These are phyloP conservation scores for Therioaphis trifolii DNA, from an alignment of 2,888 invertebrate species.

Conservation along the genomic window DNA sequence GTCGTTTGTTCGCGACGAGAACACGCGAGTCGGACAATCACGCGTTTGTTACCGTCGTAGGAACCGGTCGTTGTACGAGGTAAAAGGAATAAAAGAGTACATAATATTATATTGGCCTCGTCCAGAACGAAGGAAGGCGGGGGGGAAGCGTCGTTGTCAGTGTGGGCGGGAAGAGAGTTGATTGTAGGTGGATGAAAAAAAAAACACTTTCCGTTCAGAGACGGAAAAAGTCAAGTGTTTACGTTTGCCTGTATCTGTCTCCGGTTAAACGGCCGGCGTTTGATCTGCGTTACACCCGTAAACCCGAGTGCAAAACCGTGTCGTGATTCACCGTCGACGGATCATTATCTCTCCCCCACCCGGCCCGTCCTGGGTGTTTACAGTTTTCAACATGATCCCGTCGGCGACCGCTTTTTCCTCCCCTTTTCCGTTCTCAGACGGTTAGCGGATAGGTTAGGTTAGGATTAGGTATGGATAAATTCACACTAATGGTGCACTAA, in stretches of 20 bases:
- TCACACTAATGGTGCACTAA: too few species aligned
- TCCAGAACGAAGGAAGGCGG: neutral
- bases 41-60: too few species aligned
- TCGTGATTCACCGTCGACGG: constrained; percentile 1
- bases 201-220: neutral
- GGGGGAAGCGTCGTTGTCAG: neutral
- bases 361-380: neutral
- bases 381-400: neutral
- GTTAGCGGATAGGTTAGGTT: too few species aligned
- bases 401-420: too few species aligned
- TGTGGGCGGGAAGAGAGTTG: too few species aligned
- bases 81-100: neutral
- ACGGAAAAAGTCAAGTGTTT: constrained; percentile 12
- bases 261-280: neutral
- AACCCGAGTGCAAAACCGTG: constrained; percentile 6
- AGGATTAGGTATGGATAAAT: too few species aligned
- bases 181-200: neutral
- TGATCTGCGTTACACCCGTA: neutral
- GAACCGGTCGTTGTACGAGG: too few species aligned
- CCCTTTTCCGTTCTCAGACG: too few species aligned
- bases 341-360: neutral
- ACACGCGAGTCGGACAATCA: too few species aligned
- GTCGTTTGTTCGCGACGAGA: too few species aligned
- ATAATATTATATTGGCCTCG: too few species aligned
- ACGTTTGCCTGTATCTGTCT: neutral